Percentiles rank a stretch among this genome's conserved stretches.
phyloP scores from a whole-genome alignment of 2,797 vertebrate species.

The Pachyuromys duprasi region DNA sequence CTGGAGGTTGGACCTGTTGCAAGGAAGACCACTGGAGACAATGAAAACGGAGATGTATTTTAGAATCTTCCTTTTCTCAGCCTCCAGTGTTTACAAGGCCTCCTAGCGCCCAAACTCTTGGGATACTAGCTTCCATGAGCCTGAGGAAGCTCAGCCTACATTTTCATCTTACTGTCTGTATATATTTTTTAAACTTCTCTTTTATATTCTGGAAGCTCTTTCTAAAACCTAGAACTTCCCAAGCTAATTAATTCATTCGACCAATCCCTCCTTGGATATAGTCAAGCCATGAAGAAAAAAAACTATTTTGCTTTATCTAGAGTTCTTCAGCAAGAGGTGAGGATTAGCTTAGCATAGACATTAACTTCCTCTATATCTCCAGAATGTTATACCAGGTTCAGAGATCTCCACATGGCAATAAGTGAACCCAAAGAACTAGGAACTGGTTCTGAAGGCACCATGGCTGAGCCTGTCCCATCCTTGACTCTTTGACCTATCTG shows the following conservation, averaged over 20 bases:
- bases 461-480: accelerated
- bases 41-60: not conserved
- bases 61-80: not conserved
- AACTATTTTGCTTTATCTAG: not conserved
- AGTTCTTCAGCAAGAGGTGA: not conserved
- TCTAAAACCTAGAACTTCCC: not conserved
- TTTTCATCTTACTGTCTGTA: not conserved
- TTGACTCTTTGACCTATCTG: not conserved
- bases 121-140: not conserved
- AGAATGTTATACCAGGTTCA: accelerated
- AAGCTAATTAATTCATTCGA: slow-evolving; percentile 11
- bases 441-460: not conserved
- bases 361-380: not conserved
- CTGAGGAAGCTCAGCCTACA: not conserved
- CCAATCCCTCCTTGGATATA: not conserved
- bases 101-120: not conserved
- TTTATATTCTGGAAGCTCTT: not conserved
- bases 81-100: not conserved
- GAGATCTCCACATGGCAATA: not conserved
- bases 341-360: no score
- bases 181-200: not conserved
- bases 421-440: not conserved
- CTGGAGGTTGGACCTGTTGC: not conserved
- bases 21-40: not conserved
- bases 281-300: not conserved